Conservation (phyloP, 2,888 invertebrate species). For the Eristalinus sepulchralis region DNA sequence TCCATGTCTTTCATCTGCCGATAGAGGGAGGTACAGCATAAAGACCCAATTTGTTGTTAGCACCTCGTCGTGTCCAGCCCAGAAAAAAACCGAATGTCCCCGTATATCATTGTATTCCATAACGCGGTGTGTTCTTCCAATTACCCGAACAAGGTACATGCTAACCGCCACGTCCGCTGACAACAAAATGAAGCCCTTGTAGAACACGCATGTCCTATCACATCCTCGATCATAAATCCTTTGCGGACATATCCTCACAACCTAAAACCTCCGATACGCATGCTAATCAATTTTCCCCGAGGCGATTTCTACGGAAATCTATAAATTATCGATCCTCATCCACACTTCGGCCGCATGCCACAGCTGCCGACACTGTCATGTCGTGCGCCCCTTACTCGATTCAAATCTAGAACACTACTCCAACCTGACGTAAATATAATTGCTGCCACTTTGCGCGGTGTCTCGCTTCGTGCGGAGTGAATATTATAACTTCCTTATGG, state of each 20-base stretch:
- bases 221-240: constrained; percentile 44
- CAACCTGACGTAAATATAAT: constrained; percentile 9
- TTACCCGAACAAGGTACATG: neutral
- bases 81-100: neutral
- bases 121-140: neutral
- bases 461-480: constrained; percentile 23
- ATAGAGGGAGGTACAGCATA: neutral
- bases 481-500: constrained; percentile 67
- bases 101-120: neutral
- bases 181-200: constrained; percentile 64
- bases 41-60: neutral
- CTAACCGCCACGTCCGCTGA: constrained; percentile 42
- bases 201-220: constrained; percentile 55
- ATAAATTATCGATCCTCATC: constrained; percentile 44
- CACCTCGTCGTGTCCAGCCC: neutral
- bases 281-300: constrained; percentile 61
- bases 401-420: constrained; percentile 39
- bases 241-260: neutral
- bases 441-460: constrained; percentile 9
- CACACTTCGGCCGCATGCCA: neutral
- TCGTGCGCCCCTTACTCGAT: constrained; percentile 27
- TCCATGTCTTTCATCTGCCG: neutral
- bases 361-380: neutral
- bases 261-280: constrained; percentile 30
- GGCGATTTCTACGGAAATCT: constrained; percentile 62